A percentile compares a stretch with the other conserved stretches of the same genome.
Conservation (phyloP, 2,888 invertebrate species). For the Atrina japonica region DNA sequence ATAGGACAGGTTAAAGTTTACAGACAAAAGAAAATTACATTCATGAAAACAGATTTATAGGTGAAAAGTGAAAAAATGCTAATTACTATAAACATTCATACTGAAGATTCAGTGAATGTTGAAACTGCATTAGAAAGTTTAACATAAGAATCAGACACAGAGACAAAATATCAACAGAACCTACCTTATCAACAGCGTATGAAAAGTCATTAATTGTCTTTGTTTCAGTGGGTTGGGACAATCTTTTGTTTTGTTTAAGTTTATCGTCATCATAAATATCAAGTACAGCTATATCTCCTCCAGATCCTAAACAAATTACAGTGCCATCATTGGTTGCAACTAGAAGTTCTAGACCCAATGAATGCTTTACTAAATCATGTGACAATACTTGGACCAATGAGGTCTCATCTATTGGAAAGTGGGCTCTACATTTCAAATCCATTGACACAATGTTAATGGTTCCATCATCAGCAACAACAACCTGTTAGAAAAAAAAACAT, state of each 20-base stretch:
- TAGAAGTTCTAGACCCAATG: constrained; percentile 72
- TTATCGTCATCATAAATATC: constrained; percentile 42
- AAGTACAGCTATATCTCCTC: constrained; percentile 43
- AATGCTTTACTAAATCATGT: constrained; percentile 70
- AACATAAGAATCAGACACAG: neutral
- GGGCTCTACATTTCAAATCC: constrained; percentile 68
- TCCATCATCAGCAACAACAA: constrained; percentile 72
- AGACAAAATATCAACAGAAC: no score
- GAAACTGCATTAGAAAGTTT: neutral
- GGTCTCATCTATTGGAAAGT: constrained; percentile 71
- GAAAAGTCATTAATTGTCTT: constrained; percentile 67
- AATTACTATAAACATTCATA: no score
- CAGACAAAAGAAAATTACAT: no score
- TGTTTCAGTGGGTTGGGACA: constrained; percentile 54
- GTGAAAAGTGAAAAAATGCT: no score
- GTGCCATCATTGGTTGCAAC: constrained; percentile 76
- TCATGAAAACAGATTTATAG: no score
- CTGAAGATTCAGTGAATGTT: neutral
- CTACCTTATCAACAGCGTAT: constrained; percentile 62
- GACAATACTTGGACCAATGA: constrained; percentile 74
- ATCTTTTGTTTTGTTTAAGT: constrained; percentile 29
- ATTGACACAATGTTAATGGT: constrained; percentile 71
- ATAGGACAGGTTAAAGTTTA: no score
- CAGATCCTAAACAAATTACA: constrained; percentile 72
- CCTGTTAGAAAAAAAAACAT: constrained; percentile 50